Conservation (phyloP, 2,113 vertebrate genomes). For the Cyanoderma ruficeps region DNA sequence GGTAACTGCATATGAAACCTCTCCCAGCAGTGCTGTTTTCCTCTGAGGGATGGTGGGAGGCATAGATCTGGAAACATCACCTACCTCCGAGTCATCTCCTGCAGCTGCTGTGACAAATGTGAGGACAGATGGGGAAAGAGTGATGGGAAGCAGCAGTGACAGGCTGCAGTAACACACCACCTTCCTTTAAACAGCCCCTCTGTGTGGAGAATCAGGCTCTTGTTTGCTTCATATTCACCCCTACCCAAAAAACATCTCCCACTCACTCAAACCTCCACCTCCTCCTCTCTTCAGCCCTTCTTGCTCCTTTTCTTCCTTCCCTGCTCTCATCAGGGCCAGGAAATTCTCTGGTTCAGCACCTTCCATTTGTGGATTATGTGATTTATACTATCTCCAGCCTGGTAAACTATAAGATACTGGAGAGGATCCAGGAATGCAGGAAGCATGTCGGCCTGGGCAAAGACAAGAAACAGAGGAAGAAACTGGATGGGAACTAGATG, state of each 20-base stretch:
- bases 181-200: not conserved
- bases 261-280: not conserved
- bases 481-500: not conserved
- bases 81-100: not conserved
- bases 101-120: not conserved
- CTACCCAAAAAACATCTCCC: not conserved
- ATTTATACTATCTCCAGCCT: not conserved
- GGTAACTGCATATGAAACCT: not conserved
- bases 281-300: not conserved
- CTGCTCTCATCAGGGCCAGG: not conserved
- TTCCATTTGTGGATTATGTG: not conserved
- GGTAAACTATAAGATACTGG: not conserved
- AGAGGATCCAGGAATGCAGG: conserved; percentile 15
- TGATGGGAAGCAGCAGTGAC: not conserved
- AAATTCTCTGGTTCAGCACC: conserved; percentile 1
- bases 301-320: not conserved
- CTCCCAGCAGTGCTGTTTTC: not conserved
- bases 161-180: not conserved
- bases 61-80: not conserved
- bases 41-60: not conserved
- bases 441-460: not conserved
- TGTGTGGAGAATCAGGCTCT: not conserved
- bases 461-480: conserved; percentile 3
- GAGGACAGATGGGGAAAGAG: not conserved
- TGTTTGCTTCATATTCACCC: not conserved